Base-by-base conservation (phyloP, 2,113 vertebrate genomes). In the Dryoscopus gambensis region DNA sequence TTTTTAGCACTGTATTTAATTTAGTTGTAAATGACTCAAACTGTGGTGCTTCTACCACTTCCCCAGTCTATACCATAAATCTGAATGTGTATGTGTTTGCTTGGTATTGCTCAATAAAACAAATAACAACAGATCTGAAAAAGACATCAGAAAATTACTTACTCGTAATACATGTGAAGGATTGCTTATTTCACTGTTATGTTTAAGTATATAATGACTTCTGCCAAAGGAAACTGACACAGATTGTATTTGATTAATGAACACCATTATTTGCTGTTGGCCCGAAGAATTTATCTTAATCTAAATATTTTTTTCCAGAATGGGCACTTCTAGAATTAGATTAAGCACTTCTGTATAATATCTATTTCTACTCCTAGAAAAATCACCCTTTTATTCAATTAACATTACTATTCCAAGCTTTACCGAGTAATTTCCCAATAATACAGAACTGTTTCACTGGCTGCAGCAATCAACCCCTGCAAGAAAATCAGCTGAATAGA, bases 211-310 rank as follows among this genome's bases (percentile, higher is more conserved):
- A 50, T 97, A 96, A 98, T 91, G 62, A 87, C 95, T 93, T 91
- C 90, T 92, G 83, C 90, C 65, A 90, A 57, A 93, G 94, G 35
- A 64, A 64, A 86, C 70, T 90, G 74, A 96, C 60, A 63, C 39
- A 82, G 77, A 92, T 89, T 94, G 95, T 90, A 68, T 93, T 95
- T 98, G 95, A 98, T 97, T 93, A 97, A 97, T 96, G 76, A 33
- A 89, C 79, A 50, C 75, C 57, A 88, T 97, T 97, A 91, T 94
- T 97, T 97, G 60, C 84, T 95, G 77, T 90, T 95, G 93, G 63
- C 33, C 55, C 63, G 75, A 93, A 97, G 67, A 70, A 90, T 97
- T 94, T 96, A 89, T 97, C 91, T 95, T 88, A 95, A 89, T 94
- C 53, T 84, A 86, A 96, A 55, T 89, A 57, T 94, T 95, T 89